These are phyloP conservation scores for Diorhabda elongata DNA, from an alignment of 1,140 invertebrate genomes.

Conservation along the genomic window DNA sequence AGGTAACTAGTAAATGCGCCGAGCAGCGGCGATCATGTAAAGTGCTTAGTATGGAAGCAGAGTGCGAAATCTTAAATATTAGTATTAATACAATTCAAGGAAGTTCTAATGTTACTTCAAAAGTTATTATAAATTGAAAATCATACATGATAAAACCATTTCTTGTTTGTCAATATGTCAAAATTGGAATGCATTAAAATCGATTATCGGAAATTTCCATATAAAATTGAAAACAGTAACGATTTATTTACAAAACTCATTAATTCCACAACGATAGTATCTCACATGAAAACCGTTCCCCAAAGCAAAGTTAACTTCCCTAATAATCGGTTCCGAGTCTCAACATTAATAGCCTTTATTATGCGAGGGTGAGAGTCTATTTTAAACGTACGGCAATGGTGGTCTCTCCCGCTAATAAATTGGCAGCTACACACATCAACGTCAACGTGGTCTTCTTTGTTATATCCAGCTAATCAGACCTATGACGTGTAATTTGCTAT, in stretches of 20 bases:
- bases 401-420: conserved; percentile 32
- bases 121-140: no score
- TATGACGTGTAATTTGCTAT: conserved; percentile 42
- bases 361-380: conserved; percentile 22
- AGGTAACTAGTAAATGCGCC: no score
- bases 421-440: conserved; percentile 46
- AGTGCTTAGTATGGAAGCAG: no score
- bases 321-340: conserved; percentile 21
- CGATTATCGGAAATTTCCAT: no score
- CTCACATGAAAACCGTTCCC: conserved; percentile 15
- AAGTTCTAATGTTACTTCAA: no score
- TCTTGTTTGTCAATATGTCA: no score
- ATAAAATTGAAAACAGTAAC: no score
- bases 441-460: conserved; percentile 42
- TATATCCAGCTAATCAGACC: conserved; percentile 39
- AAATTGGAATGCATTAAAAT: no score
- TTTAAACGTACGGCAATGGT: conserved; percentile 19
- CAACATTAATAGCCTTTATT: conserved; percentile 24
- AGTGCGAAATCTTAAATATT: no score
- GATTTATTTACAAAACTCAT: conserved; percentile 11
- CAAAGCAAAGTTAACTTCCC: conserved; percentile 21
- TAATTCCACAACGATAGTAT: conserved; percentile 11
- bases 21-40: no score
- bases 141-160: no score
- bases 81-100: no score